Percentiles rank a stretch among this genome's conserved stretches.
phyloP scores from a whole-genome alignment of 2,888 invertebrate species.

The Mactromeris polynyma region DNA sequence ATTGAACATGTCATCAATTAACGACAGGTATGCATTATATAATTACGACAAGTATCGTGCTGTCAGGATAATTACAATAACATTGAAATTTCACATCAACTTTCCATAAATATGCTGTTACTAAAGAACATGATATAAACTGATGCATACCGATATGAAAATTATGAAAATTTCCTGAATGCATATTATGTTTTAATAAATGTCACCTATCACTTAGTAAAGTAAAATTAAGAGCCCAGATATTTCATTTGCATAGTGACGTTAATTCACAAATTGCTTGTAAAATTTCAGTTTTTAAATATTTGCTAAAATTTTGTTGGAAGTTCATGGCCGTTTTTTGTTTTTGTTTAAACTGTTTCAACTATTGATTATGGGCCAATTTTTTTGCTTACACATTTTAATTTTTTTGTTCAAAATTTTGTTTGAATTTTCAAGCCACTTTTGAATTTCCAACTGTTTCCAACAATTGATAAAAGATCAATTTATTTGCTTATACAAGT shows the following conservation, averaged over 20 bases:
- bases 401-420: too few species aligned
- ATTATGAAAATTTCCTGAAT: not conserved
- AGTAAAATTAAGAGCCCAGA: too few species aligned
- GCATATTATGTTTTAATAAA: too few species aligned
- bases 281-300: too few species aligned
- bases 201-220: too few species aligned
- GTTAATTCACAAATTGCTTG: too few species aligned
- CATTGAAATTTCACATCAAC: not conserved
- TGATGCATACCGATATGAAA: not conserved
- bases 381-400: too few species aligned
- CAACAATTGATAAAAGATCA: not conserved
- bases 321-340: too few species aligned
- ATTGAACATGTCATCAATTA: slow-evolving; percentile 13
- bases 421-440: not conserved
- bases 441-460: slow-evolving; percentile 3
- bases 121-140: not conserved
- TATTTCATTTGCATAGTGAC: too few species aligned
- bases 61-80: not conserved
- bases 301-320: too few species aligned
- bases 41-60: not conserved
- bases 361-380: too few species aligned
- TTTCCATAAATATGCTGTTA: not conserved
- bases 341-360: too few species aligned
- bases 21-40: not conserved
- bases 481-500: not conserved